These are phyloP conservation scores for Pelagia noctiluca DNA, from an alignment of 30 jellyfish, hydroid and myxozoan species.

Conservation along the genomic window DNA sequence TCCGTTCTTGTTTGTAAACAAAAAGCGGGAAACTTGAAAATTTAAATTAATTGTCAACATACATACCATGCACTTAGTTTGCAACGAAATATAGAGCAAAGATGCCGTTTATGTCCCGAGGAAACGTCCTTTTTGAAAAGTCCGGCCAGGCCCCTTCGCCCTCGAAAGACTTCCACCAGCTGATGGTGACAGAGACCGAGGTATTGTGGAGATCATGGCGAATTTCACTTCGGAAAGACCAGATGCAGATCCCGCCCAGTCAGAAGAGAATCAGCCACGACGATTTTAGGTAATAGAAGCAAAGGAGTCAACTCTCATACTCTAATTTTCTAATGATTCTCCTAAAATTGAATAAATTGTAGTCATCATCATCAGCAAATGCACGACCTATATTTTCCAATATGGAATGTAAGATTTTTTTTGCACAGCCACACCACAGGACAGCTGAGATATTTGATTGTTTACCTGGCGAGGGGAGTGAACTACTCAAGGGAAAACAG, in stretches of 20 bases:
- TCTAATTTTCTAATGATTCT: no score
- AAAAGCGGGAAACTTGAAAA: constrained; percentile 74
- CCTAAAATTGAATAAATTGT: no score
- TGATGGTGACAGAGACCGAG: constrained; percentile 76
- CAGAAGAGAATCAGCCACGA: constrained; percentile 76
- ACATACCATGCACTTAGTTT: not conserved
- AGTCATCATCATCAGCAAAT: no score
- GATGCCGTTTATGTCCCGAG: constrained; percentile 83
- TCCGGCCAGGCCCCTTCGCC: constrained; percentile 97
- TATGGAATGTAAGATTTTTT: no score
- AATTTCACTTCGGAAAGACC: constrained; percentile 85
- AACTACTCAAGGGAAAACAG: no score
- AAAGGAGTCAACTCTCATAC: no score
- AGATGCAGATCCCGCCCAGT: constrained; percentile 80
- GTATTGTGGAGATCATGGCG: constrained; percentile 93
- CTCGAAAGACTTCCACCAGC: constrained; percentile 90
- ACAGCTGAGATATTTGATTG: no score
- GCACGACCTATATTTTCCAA: no score
- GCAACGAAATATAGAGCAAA: not conserved
- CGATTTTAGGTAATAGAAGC: no score
- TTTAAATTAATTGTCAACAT: not conserved
- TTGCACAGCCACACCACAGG: no score
- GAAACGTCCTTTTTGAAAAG: constrained; percentile 72
- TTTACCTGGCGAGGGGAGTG: no score
- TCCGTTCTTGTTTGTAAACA: not conserved